Evolutionary conservation across 1,140 invertebrate species (phyloP), one percentile per base, ranked within the genome.

Genomic region (Helicoverpa armigera): DNA sequence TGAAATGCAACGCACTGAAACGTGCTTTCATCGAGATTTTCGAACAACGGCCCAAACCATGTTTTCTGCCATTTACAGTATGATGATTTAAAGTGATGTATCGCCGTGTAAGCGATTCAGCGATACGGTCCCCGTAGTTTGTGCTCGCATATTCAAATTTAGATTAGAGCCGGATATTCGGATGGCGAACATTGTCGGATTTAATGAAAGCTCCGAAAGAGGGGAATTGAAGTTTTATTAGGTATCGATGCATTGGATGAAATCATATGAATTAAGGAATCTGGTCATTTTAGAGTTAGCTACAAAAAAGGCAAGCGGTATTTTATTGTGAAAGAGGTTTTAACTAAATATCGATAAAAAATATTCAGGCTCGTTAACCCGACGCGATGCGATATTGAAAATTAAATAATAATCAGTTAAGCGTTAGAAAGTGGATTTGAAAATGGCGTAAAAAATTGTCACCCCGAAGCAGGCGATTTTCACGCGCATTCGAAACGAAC

Each of bases 401-500:
- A 53, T 73, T 53, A 18, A 43, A 73, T 58, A 69, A 69, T 69
- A 35, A 72, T 73, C 70, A 16, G 53, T 73, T 58, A 56, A 56
- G 54, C 70, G 53, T 73, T 73, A 58, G 70, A 73, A 73, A 73
- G 70, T 43, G 16, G 43, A 69, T 69, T 73, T 35, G 53, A 73
- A 72, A 43, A 81, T 75, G 61, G 70, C 81, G 81, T 79, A 75
- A 70, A 83, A 83, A 80, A 80, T 83, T 83, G 78, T 75, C 82
- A 80, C 56, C 74, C 35, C 73, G 51, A 65, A 72, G 58, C 53
- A 58, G 53, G 51, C 70, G 54, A 73, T 73, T 73, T 73, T 31
- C 70, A 73, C 70, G 70, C 70, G 51, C 58, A 58, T 16, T 11
- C 70, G 70, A 80, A 80, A 72, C 51, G 63, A 78, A 63, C 35